These are phyloP conservation scores for Eupeodes luniger DNA, from an alignment of 2,888 invertebrate species.

Conservation along the genomic window DNA sequence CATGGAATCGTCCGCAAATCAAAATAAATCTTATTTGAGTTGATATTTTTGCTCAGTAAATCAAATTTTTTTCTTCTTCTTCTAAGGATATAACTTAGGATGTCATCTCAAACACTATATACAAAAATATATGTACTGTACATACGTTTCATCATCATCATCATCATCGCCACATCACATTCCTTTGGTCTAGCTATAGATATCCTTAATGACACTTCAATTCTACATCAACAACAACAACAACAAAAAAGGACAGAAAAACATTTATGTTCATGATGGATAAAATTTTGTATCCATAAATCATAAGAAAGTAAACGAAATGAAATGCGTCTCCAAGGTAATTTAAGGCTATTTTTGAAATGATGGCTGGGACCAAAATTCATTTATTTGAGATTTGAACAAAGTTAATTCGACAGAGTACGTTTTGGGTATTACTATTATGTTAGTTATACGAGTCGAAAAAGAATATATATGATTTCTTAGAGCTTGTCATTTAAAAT, in stretches of 20 bases:
- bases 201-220: constrained; percentile 20
- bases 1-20: constrained; percentile 31
- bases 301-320: background rate
- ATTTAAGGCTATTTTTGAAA: background rate
- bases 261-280: constrained; percentile 8
- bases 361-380: background rate
- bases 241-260: background rate
- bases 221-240: background rate
- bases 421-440: background rate
- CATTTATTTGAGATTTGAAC: background rate
- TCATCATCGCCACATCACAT: constrained; percentile 11
- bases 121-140: too few species aligned
- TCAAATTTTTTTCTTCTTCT: constrained; percentile 15
- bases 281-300: constrained; percentile 11
- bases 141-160: constrained; percentile 3
- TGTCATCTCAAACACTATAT: constrained; percentile 17
- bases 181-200: constrained; percentile 2
- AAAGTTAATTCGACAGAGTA: background rate
- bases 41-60: constrained; percentile 27
- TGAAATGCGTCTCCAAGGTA: constrained; percentile 14
- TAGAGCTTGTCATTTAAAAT: background rate
- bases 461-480: background rate
- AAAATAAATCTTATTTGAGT: constrained; percentile 37
- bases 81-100: background rate
- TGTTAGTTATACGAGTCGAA: background rate